Evolutionary conservation across 2,113 vertebrate genomes (phyloP), one percentile per base, ranked within the genome.

Genomic region (Oophaga pumilio): DNA sequence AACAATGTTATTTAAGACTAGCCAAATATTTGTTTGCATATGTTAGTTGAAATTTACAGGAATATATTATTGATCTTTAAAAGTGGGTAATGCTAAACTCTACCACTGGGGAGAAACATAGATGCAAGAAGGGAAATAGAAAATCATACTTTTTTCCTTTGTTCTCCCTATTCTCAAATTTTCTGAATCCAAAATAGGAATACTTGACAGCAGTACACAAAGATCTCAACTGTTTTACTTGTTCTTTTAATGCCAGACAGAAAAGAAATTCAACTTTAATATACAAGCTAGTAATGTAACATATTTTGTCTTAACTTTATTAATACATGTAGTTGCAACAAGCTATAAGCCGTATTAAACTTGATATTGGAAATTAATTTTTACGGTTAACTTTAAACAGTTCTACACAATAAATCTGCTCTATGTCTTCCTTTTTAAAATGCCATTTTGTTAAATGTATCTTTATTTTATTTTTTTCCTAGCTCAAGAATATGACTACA

Each of bases 401-500:
- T 20, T 62, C 33, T 43, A 43, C 33, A 5, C 8, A 22, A 62
- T 6, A 62, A 62, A 20, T 20, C 5, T 8, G 2, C 62, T 4
- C 8, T 49, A 26, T 49, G 0, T 15, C 1, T 33, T 49, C 3
- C 69, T 8, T 17, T 24, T 28, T 64, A 0, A 52, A 82, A n/a
- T 43, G 0, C 9, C 1, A 43, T 43, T 64, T 60, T 22, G 4
- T 43, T 43, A 22, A 59, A 64, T n/a, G 66, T 66, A 82, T 22
- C 4, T 49, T 18, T 68, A 26, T 64, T 77, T 8, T 73, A 43
- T 85, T 57, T 83, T 83, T 22, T 13, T 4, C 64, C 57, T 26
- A 88, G 86, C 86, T 66, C 79, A 88, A 15, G 52, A 86, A 11
- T 33, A 76, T 88, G 22, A 88, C 49, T 87, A 82, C 52, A 53